Conservation (phyloP, 1,140 invertebrate genomes). For the Onthophagus taurus region DNA sequence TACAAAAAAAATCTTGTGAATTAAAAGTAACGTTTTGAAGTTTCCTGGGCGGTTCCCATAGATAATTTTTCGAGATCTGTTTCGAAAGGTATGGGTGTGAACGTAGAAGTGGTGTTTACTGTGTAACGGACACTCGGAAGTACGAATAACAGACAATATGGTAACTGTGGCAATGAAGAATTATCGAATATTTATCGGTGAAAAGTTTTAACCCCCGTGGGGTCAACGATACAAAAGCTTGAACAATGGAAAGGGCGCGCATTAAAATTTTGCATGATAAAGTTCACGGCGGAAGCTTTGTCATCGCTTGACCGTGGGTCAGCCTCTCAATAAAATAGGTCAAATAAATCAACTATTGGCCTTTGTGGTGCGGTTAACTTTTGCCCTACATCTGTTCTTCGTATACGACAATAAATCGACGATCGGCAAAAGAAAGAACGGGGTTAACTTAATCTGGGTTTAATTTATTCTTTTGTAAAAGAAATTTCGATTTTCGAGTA, state of each 20-base stretch:
- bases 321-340: conserved; percentile 33
- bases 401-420: conserved; percentile 22
- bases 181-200: conserved; percentile 35
- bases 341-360: conserved; percentile 36
- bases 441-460: conserved; percentile 18
- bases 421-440: conserved; percentile 1
- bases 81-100: too few species aligned
- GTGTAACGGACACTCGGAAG: too few species aligned
- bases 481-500: too few species aligned
- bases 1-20: too few species aligned
- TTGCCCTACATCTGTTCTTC: conserved; percentile 39
- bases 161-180: conserved; percentile 38
- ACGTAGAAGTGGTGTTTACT: too few species aligned
- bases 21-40: too few species aligned
- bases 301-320: conserved; percentile 32
- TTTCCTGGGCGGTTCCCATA: too few species aligned
- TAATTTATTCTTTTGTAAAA: conserved; percentile 19
- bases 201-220: conserved; percentile 35
- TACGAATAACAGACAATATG: neutral
- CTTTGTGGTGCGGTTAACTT: conserved; percentile 36
- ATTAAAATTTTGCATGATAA: conserved; percentile 33
- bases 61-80: too few species aligned
- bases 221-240: conserved; percentile 24
- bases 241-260: conserved; percentile 27
- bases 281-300: conserved; percentile 24